phyloP scores from a whole-genome alignment of 2,797 vertebrate genomes.

The Molossus molossus region DNA sequence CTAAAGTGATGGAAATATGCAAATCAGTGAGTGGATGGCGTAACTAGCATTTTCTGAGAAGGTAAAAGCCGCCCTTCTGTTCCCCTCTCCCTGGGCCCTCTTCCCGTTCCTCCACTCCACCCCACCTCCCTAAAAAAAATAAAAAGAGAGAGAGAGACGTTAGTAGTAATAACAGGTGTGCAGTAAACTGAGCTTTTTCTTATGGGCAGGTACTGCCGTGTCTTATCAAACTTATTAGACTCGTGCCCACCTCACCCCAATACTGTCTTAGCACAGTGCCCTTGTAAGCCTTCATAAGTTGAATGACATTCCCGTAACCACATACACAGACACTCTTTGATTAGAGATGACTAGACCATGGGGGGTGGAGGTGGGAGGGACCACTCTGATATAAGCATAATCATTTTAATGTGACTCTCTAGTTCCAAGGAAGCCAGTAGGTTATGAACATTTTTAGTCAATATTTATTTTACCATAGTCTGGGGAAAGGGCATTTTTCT shows the following conservation, averaged over 20 bases:
- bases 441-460: neutral
- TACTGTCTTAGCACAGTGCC: too few species aligned
- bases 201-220: neutral
- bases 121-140: neutral
- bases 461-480: neutral
- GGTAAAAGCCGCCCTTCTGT: neutral
- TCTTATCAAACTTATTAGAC: neutral
- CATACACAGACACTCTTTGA: too few species aligned
- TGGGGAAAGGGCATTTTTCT: neutral
- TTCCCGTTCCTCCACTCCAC: accelerated
- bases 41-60: too few species aligned
- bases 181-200: neutral
- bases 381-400: neutral
- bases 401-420: neutral
- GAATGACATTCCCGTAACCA: neutral
- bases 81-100: accelerated
- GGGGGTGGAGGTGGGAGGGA: too few species aligned
- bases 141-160: neutral
- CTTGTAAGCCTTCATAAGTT: neutral
- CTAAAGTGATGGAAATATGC: neutral
- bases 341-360: neutral
- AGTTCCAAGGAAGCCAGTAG: neutral
- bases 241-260: accelerated
- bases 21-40: too few species aligned
- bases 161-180: neutral